Evolutionary conservation across 2,888 invertebrate genomes (phyloP), one percentile per base, ranked within the genome.

Genomic region (Heliconius charithonia): DNA sequence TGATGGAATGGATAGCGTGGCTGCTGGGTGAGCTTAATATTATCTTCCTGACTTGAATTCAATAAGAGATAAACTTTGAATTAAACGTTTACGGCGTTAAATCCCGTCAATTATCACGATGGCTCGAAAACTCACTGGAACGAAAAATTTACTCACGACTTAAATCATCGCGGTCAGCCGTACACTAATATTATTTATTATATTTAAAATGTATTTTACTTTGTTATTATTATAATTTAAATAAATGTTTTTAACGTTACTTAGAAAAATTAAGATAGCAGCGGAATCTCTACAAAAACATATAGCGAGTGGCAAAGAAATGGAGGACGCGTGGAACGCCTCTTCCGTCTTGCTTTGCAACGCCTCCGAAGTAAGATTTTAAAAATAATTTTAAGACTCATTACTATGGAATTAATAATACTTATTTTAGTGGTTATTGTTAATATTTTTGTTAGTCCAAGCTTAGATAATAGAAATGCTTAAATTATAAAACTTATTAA

Each of bases 321-420:
- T 95, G 9, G 98, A 98, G 89, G 97, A 97, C 82, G 98, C 98
- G 0, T 98, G 98, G 96, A 98, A 99, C 89, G 91, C 96, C 82
- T 96, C 97, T 13, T 97, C 98, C 0, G 97, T 98, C 76, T 97
- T 97, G 87, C 92, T 99, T 13, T 96, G 97, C 0, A 96, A 96
- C 82, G 98, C 98, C 29, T 97, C 98, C 66, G 97, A 98, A 94
- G 45, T 56, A 69, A 29, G 32, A n/a, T n/a, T n/a, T 6, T 75
- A n/a, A 71, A n/a, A 51, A 51, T 51, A 51, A 19, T 51, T 2
- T 19, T 22, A 51, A 22, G 16, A 19, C 19, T 51, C 2, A 51
- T 51, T 51, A 51, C 6, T 51, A 1, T 51, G 19, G 6, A 51
- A 51, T 51, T 19, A 19, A 19, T 51, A 51, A 51, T 19, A 45